These are phyloP conservation scores for Chalcis sispes DNA, from an alignment of 2,888 invertebrate species.

Conservation along the genomic window DNA sequence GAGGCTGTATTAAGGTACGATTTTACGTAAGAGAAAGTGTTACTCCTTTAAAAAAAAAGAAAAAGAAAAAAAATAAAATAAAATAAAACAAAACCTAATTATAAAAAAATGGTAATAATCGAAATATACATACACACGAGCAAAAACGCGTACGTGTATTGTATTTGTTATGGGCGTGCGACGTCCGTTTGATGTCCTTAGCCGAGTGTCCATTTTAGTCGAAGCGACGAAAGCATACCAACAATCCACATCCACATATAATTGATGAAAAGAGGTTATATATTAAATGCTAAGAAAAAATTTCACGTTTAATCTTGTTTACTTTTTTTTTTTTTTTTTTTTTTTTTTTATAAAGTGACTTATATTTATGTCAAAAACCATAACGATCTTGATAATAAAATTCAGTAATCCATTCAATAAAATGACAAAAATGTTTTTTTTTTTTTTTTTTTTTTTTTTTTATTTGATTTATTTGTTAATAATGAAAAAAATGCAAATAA, in stretches of 20 bases:
- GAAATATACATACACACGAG: slow-evolving; percentile 31
- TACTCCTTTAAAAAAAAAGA: slow-evolving; percentile 43
- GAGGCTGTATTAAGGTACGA: slow-evolving; percentile 52
- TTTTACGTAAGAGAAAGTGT: slow-evolving; percentile 40
- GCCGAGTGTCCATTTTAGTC: slow-evolving; percentile 44
- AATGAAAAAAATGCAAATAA: too few relatives aligned
- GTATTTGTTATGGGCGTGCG: slow-evolving; percentile 44
- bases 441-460: too few relatives aligned
- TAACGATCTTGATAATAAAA: too few relatives aligned
- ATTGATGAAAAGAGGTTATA: slow-evolving; percentile 1
- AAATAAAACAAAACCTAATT: slow-evolving; percentile 30
- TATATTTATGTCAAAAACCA: too few relatives aligned
- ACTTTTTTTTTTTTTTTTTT: too few relatives aligned
- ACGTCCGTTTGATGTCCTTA: slow-evolving; percentile 43
- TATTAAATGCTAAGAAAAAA: slow-evolving; percentile 1
- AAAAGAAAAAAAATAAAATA: slow-evolving; percentile 31
- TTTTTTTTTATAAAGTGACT: too few relatives aligned
- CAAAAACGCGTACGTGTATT: not conserved
- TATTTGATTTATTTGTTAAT: too few relatives aligned
- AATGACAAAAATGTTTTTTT: too few relatives aligned
- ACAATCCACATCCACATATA: not conserved
- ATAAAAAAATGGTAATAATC: slow-evolving; percentile 30
- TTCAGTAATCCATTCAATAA: too few relatives aligned
- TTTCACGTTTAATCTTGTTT: slow-evolving; percentile 20
- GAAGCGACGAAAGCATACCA: slow-evolving; percentile 13